A percentile compares a stretch with the other conserved stretches of the same genome.
Conservation (phyloP, 2,797 vertebrate species). For the Sebastes wilsoni region DNA sequence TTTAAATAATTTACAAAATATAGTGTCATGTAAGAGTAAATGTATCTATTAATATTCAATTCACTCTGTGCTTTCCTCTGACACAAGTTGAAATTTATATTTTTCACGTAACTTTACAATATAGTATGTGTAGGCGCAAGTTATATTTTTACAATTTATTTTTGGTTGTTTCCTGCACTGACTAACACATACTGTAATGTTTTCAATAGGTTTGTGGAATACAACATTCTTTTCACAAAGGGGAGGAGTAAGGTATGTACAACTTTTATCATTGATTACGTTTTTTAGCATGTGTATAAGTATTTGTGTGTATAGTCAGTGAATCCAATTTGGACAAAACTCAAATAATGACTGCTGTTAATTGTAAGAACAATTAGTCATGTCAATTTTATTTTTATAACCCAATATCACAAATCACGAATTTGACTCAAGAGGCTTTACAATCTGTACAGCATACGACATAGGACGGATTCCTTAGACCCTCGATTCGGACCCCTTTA, state of each 20-base stretch:
- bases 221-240: conserved; percentile 19
- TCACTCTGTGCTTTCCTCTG: background rate
- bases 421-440: background rate
- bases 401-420: background rate
- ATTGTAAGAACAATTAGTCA: background rate
- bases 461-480: background rate
- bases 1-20: background rate
- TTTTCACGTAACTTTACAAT: background rate
- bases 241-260: conserved; percentile 37
- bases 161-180: background rate
- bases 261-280: background rate
- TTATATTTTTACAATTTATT: background rate
- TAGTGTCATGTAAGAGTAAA: background rate
- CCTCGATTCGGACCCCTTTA: background rate
- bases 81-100: background rate
- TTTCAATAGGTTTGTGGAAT: conserved; percentile 45
- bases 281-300: background rate
- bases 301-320: background rate
- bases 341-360: background rate
- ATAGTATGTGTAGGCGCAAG: background rate
- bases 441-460: background rate
- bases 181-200: conserved; percentile 12
- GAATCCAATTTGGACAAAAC: background rate
- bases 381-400: background rate
- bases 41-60: background rate